Evolutionary conservation across 2,888 invertebrate species (phyloP).

Genomic region (Dusona sp.): DNA sequence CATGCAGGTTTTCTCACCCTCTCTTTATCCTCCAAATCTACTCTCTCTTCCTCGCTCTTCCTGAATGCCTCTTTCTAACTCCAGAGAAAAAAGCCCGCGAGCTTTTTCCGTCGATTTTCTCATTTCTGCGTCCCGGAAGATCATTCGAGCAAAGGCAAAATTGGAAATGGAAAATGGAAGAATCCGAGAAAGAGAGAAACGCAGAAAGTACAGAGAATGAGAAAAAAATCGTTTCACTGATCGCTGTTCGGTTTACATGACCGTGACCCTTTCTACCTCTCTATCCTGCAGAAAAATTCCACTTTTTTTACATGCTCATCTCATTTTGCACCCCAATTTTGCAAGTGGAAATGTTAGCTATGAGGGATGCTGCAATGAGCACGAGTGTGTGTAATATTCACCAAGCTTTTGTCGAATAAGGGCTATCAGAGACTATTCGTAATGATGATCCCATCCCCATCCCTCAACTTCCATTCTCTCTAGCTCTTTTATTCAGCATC

Average conservation of each 20-base stretch:
- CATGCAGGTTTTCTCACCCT: conserved; percentile 54
- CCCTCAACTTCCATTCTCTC: background rate
- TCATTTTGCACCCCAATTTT: conserved; percentile 8
- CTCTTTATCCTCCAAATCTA: conserved; percentile 32
- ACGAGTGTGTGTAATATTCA: conserved; percentile 43
- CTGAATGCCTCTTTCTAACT: conserved; percentile 1
- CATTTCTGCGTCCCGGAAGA: conserved; percentile 40
- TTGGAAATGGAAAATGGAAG: conserved; percentile 32
- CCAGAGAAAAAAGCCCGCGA: conserved; percentile 32
- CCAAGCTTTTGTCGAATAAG: conserved; percentile 36
- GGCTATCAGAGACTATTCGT: conserved; percentile 25
- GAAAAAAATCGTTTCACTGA: conserved; percentile 27
- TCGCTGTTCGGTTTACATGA: conserved; percentile 31
- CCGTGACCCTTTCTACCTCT: conserved; percentile 53
- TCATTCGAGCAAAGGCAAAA: conserved; percentile 26
- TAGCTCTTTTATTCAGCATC: conserved; percentile 24
- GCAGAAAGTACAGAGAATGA: background rate
- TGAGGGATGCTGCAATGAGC: conserved; percentile 2
- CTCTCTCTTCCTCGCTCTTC: conserved; percentile 25
- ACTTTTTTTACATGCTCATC: conserved; percentile 4
- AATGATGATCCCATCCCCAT: conserved; percentile 34
- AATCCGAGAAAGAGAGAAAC: conserved; percentile 27
- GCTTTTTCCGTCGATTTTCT: conserved; percentile 61
- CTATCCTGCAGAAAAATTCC: background rate
- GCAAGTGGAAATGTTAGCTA: conserved; percentile 9